phyloP scores from a whole-genome alignment of 64 coral and sea anemone species.

The Exaiptasia diaphana region DNA sequence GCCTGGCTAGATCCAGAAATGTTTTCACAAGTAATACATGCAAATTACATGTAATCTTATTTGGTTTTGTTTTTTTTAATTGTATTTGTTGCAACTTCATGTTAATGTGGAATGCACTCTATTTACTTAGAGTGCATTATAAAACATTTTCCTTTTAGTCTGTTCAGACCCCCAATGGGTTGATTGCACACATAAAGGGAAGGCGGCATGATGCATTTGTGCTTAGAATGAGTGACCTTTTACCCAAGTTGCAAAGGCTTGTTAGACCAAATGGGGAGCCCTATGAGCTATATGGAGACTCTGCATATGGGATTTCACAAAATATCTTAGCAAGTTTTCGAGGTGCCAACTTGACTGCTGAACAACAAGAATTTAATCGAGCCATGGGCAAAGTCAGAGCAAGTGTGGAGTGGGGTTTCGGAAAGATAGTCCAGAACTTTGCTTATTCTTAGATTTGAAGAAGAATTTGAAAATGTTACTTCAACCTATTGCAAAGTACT shows the following conservation, averaged over 20 bases:
- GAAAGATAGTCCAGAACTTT: slow-evolving; percentile 58
- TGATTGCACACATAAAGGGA: not conserved
- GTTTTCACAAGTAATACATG: slow-evolving; percentile 1
- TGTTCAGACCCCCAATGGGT: not conserved
- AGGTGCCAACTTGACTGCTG: slow-evolving; percentile 31
- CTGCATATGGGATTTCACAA: slow-evolving; percentile 55
- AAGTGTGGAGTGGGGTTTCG: slow-evolving; percentile 57
- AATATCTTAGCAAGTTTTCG: slow-evolving; percentile 59
- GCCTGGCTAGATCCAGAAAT: slow-evolving; percentile 41
- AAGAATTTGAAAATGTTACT: slow-evolving; percentile 24
- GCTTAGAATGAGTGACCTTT: not conserved
- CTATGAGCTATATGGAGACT: slow-evolving; percentile 59
- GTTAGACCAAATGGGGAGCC: slow-evolving; percentile 47
- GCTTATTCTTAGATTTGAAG: slow-evolving; percentile 21
- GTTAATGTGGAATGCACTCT: too few species aligned
- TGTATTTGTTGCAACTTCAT: too few species aligned
- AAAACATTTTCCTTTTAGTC: not conserved
- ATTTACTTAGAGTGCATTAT: too few species aligned
- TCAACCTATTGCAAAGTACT: slow-evolving; percentile 58
- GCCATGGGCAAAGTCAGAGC: slow-evolving; percentile 54
- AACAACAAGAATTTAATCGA: slow-evolving; percentile 56
- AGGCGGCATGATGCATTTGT: not conserved
- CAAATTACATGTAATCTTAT: not conserved
- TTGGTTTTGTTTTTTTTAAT: not conserved
- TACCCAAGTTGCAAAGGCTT: not conserved